Conservation (phyloP, 2,888 invertebrate genomes). For the Dysmachus trigonus region DNA sequence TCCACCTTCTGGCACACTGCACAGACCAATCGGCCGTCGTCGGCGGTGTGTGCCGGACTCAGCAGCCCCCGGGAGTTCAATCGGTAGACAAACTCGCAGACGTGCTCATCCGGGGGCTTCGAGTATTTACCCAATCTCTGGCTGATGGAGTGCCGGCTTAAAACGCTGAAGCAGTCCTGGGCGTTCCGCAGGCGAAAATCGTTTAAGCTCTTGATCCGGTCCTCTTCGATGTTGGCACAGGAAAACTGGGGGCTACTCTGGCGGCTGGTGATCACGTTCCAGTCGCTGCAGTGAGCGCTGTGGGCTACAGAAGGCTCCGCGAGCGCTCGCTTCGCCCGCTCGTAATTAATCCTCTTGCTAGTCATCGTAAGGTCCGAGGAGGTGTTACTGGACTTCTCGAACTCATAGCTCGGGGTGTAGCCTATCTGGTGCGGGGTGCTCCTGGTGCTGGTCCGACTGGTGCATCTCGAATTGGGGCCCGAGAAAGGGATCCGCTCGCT, state of each 20-base stretch:
- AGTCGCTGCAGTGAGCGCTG: background rate
- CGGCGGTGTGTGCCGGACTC: background rate
- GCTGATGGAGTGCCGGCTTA: slow-evolving; percentile 4
- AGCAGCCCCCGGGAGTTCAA: background rate
- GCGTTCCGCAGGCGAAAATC: slow-evolving; percentile 24
- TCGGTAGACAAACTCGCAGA: slow-evolving; percentile 30
- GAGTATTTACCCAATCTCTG: background rate
- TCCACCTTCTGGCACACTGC: background rate
- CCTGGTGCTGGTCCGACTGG: background rate
- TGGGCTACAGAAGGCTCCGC: background rate
- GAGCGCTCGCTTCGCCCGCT: background rate
- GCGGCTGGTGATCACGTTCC: background rate
- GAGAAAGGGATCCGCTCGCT: background rate
- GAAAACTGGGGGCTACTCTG: background rate
- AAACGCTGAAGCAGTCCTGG: slow-evolving; percentile 26
- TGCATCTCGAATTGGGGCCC: slow-evolving; percentile 22
- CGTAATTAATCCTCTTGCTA: background rate
- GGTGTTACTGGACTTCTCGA: background rate
- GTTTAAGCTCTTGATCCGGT: slow-evolving; percentile 1
- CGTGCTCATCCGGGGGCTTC: background rate
- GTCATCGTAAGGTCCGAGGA: slow-evolving; percentile 6
- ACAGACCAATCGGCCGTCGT: background rate
- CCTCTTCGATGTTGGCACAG: background rate
- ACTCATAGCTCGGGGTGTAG: background rate
- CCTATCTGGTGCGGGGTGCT: background rate